Conservation (phyloP, 2,113 vertebrate genomes). For the Tiliqua scincoides region DNA sequence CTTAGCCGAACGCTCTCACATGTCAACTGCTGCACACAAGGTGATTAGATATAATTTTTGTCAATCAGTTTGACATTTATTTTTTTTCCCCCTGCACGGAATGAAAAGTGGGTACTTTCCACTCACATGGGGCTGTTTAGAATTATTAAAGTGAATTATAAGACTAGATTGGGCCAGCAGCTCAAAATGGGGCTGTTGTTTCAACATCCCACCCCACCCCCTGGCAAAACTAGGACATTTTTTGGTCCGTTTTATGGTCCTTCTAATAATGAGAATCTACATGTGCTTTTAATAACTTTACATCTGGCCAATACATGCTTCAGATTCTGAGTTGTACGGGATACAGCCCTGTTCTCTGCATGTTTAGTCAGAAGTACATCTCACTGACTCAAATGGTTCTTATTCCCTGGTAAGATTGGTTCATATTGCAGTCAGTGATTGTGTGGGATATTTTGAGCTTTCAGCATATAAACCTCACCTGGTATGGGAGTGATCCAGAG, state of each 20-base stretch:
- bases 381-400: background rate
- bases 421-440: background rate
- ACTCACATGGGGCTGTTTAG: background rate
- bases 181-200: background rate
- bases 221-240: fast-evolving
- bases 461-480: background rate
- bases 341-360: background rate
- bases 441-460: background rate
- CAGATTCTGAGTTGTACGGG: background rate
- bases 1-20: background rate
- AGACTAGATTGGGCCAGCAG: background rate
- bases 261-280: background rate
- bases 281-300: background rate
- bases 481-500: background rate
- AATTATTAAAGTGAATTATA: fast-evolving
- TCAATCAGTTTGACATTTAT: conserved; percentile 1
- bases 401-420: background rate
- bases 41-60: conserved; percentile 4
- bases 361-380: too few species aligned
- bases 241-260: background rate
- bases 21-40: background rate
- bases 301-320: background rate
- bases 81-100: background rate
- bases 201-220: background rate
- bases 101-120: background rate